Percentiles rank a stretch among this genome's conserved stretches.
These are phyloP conservation scores for Yponomeuta cagnagella DNA, from an alignment of 2,888 invertebrate genomes.

Conservation along the genomic window DNA sequence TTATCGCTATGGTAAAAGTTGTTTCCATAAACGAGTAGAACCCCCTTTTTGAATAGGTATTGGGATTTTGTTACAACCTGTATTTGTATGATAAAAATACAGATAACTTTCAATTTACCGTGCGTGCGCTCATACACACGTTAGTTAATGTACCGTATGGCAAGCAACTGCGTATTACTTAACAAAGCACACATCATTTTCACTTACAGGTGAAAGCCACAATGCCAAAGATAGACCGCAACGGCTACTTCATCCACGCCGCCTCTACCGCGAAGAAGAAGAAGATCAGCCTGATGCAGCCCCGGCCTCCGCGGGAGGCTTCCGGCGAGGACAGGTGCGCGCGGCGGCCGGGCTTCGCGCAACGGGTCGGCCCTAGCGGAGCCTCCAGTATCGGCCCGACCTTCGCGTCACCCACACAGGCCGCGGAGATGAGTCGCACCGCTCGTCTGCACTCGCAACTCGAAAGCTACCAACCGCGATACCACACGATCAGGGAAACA, in stretches of 20 bases:
- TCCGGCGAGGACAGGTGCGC: constrained; percentile 53
- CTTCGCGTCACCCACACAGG: constrained; percentile 48
- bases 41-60: too few relatives aligned
- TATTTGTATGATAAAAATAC: too few relatives aligned
- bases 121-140: too few relatives aligned
- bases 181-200: neutral
- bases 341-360: constrained; percentile 15
- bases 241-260: constrained; percentile 70
- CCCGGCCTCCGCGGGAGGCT: constrained; percentile 63
- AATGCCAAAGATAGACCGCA: constrained; percentile 68
- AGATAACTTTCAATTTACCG: too few relatives aligned
- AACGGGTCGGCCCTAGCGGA: constrained; percentile 11
- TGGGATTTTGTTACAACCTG: too few relatives aligned
- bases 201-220: constrained; percentile 61
- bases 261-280: constrained; percentile 71
- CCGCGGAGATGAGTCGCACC: neutral
- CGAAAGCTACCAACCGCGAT: constrained; percentile 70
- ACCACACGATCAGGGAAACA: constrained; percentile 67
- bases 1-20: too few relatives aligned
- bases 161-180: too few relatives aligned
- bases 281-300: constrained; percentile 70
- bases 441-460: constrained; percentile 60
- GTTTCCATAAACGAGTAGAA: too few relatives aligned
- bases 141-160: too few relatives aligned
- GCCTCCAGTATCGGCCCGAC: constrained; percentile 50